Evolutionary conservation across 2,113 vertebrate genomes (phyloP).

Genomic region (Murina feae): DNA sequence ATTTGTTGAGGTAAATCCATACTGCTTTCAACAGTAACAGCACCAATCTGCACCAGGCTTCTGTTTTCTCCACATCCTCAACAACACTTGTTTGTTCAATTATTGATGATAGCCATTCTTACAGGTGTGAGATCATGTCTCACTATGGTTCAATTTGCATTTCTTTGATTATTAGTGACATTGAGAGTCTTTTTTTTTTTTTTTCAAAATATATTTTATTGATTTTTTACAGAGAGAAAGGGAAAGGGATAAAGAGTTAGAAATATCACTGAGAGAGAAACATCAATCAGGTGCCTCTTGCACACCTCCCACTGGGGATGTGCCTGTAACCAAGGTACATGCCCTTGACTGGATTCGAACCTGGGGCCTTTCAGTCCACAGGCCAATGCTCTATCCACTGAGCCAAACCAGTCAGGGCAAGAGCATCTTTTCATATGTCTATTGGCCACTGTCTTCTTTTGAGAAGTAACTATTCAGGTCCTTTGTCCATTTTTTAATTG

Average conservation of each 20-base stretch:
- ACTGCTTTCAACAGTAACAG: neutral
- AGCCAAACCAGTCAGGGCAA: no score
- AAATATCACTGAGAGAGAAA: no score
- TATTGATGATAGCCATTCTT: neutral
- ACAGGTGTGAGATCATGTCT: neutral
- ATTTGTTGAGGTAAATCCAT: neutral
- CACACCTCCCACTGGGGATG: no score
- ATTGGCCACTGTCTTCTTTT: neutral
- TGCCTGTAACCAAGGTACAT: no score
- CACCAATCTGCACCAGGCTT: neutral
- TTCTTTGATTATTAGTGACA: neutral
- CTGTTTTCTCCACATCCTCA: neutral
- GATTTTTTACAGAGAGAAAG: no score
- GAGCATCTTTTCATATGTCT: neutral
- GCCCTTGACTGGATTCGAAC: no score
- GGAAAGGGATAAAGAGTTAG: no score
- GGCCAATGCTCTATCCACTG: no score
- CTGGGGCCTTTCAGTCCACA: no score
- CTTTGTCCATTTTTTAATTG: neutral
- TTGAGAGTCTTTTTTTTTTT: no score
- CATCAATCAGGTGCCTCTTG: no score
- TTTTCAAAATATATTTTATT: no score
- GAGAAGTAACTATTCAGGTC: neutral
- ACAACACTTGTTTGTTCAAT: neutral
- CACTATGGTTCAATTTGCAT: neutral